Base-by-base conservation (phyloP, 1,140 invertebrate species). In the Arctopsyche grandis region DNA sequence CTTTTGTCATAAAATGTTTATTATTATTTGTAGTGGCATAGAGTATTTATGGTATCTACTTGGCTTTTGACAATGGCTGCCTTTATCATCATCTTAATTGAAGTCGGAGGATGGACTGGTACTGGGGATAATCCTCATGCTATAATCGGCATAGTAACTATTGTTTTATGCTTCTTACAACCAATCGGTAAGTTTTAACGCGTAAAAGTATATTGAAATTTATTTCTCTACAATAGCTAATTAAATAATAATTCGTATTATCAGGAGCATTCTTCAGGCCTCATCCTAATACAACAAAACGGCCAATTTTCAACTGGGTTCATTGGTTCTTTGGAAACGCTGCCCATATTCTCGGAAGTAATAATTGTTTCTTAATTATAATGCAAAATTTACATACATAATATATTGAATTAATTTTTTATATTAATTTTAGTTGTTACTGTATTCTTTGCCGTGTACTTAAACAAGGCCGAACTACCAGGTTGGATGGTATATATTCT, bases 281-380 rank as follows among this genome's bases (percentile, higher is more conserved):
- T 3, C 92, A 94, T 85, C 96, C 97, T 0, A 94, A 93, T 69
- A 93, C 94, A 60, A 90, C 92, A 0, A 93, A 92, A 83, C 89
- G 97, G 75, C 91, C 94, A 0, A 88, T 97, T 74, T 98, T 99
- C 89, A 99, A 99, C 86, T 99, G 97, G 97, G 84, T 92, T 14
- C 97, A 99, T 87, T 99, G 97, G 96, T 88, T 95, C 56, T 91
- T 96, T 81, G 97, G 97, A 66, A 98, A 98, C 86, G 87, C 92
- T n/a, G 97, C 96, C 1, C 96, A 98, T 85, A 95, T 98, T 82
- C 89, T 97, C 75, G 95, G 92, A 84, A 95, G 97, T 98, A 90
- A 75, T 69, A 76, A 63, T 26, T 26, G 38, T 66, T 24, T 52
- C 12, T 14, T 52, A 14, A 14, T 52, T 52, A 52, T 12, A 5